Conservation (phyloP, 2,888 invertebrate genomes). For the Caenorhabditis angaria region DNA sequence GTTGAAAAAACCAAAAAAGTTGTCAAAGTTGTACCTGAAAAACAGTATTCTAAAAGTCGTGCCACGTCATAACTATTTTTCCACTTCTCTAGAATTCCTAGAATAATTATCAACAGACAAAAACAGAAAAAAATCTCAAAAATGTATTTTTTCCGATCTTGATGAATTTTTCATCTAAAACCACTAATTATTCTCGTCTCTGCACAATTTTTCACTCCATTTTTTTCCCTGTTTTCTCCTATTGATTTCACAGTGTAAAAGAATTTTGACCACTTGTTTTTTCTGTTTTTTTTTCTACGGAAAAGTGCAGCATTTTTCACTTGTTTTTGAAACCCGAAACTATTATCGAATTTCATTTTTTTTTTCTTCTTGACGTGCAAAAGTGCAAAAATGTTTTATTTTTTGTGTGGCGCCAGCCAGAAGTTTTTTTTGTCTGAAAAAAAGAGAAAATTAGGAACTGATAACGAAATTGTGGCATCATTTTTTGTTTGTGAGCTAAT, state of each 20-base stretch:
- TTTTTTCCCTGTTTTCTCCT: not conserved
- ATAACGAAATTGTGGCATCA: not conserved
- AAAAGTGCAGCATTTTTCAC: not conserved
- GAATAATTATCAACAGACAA: no score
- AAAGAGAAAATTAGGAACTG: no score
- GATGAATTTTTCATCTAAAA: no score
- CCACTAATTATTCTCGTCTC: not conserved
- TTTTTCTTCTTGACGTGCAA: not conserved
- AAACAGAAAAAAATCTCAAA: no score
- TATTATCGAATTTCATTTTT: not conserved
- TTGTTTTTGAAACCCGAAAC: not conserved
- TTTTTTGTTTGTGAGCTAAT: no score
- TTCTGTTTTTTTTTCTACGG: conserved; percentile 5
- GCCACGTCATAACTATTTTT: no score
- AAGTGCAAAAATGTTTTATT: not conserved
- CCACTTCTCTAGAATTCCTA: no score
- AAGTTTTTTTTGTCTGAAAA: no score
- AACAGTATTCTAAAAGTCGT: no score
- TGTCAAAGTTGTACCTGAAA: no score
- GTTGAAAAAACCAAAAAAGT: no score
- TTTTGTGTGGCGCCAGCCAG: not conserved
- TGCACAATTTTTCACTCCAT: not conserved
- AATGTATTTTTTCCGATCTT: no score
- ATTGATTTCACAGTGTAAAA: not conserved
- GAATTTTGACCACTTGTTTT: conserved; percentile 1